Evolutionary conservation across 2,888 invertebrate genomes (phyloP).

Genomic region (Neocrepidodera transversa): DNA sequence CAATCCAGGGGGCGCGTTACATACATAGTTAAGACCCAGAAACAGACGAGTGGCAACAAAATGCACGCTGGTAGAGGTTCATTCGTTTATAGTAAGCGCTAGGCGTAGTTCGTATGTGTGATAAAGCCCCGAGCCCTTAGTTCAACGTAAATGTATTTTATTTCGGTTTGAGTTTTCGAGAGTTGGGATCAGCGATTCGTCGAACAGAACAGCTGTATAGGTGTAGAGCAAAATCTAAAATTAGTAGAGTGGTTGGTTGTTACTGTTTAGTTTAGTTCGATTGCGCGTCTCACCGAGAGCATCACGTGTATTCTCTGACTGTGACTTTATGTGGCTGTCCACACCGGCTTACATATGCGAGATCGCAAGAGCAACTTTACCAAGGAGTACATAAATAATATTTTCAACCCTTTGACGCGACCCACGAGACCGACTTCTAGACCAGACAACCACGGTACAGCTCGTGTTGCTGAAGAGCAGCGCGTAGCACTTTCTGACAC

Average conservation of each 20-base stretch:
- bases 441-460: slow-evolving; percentile 45
- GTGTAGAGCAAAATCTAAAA: slow-evolving; percentile 48
- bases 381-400: slow-evolving; percentile 60
- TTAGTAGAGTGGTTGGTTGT: slow-evolving; percentile 49
- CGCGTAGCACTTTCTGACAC: slow-evolving; percentile 51
- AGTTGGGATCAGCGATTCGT: slow-evolving; percentile 18
- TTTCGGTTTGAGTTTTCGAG: slow-evolving; percentile 13
- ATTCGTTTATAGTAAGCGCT: slow-evolving; percentile 6
- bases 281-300: slow-evolving; percentile 18
- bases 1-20: slow-evolving; percentile 56
- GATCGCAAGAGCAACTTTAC: slow-evolving; percentile 60
- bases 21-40: slow-evolving; percentile 39
- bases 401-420: slow-evolving; percentile 60
- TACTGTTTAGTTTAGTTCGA: slow-evolving; percentile 20
- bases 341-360: slow-evolving; percentile 59
- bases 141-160: slow-evolving; percentile 5
- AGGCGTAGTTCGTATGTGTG: slow-evolving; percentile 13
- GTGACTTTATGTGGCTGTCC: slow-evolving; percentile 49
- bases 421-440: slow-evolving; percentile 64
- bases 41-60: slow-evolving; percentile 15
- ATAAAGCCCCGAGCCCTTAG: slow-evolving; percentile 1
- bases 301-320: slow-evolving; percentile 23
- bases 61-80: slow-evolving; percentile 2
- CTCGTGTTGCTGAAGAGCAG: slow-evolving; percentile 50
- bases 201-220: slow-evolving; percentile 47